These are phyloP conservation scores for Eustalomyia histrio DNA, from an alignment of 2,888 invertebrate species.

Conservation along the genomic window DNA sequence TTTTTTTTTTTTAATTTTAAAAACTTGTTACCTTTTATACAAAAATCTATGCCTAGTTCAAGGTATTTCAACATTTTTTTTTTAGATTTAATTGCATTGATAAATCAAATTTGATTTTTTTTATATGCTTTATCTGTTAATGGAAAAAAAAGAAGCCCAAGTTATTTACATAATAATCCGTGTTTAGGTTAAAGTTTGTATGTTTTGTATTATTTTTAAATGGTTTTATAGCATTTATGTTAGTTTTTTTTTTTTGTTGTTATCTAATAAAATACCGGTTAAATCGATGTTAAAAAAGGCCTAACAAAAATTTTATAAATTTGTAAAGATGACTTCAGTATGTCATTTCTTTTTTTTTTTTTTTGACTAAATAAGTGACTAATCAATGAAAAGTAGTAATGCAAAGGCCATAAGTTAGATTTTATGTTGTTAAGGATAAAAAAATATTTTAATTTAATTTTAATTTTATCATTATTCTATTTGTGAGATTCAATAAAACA, in stretches of 20 bases:
- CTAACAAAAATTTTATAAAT: background rate
- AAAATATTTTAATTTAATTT: no score
- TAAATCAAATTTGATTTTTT: slow-evolving; percentile 44
- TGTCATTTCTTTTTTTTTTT: background rate
- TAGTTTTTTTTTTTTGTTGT: background rate
- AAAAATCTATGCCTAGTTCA: slow-evolving; percentile 47
- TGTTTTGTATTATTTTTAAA: background rate
- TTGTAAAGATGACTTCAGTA: background rate
- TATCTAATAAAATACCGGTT: background rate
- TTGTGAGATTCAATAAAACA: no score
- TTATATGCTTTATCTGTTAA: background rate
- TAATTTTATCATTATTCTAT: no score
- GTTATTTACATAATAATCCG: slow-evolving; percentile 41
- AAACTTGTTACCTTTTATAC: slow-evolving; percentile 13
- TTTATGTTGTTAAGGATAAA: no score
- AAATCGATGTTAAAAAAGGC: background rate
- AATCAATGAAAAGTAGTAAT: no score
- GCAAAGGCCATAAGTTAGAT: no score
- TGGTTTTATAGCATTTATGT: no score
- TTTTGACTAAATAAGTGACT: background rate
- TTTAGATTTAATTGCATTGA: slow-evolving; percentile 26
- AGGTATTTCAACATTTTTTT: slow-evolving; percentile 34
- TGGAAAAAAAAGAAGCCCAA: background rate
- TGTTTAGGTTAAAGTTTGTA: slow-evolving; percentile 16
- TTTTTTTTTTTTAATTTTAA: background rate